A percentile compares a stretch with the other conserved stretches of the same genome.
Evolutionary conservation across 2,113 vertebrate genomes (phyloP).

Genomic region (Thamnophis sirtalis): DNA sequence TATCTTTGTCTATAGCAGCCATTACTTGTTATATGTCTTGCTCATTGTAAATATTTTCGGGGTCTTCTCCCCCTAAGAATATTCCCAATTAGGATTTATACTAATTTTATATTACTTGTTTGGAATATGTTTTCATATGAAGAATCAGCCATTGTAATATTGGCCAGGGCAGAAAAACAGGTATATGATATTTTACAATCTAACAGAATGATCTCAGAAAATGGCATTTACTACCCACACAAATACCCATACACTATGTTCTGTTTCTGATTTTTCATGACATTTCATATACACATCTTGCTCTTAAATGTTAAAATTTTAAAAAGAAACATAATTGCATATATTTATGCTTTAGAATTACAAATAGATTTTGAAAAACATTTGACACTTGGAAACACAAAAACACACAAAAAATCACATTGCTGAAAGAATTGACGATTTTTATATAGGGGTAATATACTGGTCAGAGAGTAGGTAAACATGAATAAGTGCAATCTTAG

Average conservation of each 20-base stretch:
- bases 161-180: not conserved
- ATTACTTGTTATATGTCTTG: not conserved
- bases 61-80: not conserved
- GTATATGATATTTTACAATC: not conserved
- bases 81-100: not conserved
- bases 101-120: conserved; percentile 4
- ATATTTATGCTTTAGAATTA: not conserved
- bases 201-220: not conserved
- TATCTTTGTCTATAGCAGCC: not conserved
- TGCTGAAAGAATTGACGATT: not conserved
- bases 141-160: not conserved
- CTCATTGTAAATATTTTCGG: not conserved
- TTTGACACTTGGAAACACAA: not conserved
- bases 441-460: not conserved
- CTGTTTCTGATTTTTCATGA: conserved; percentile 20
- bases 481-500: conserved; percentile 52
- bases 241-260: not conserved
- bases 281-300: not conserved
- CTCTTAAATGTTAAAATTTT: not conserved
- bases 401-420: not conserved
- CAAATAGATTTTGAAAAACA: not conserved
- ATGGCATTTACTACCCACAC: not conserved
- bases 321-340: not conserved
- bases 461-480: conserved; percentile 32
- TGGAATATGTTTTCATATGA: conserved; percentile 10